Evolutionary conservation across 2,888 invertebrate species (phyloP), one percentile per base, ranked within the genome.

Genomic region (Thera britannica): DNA sequence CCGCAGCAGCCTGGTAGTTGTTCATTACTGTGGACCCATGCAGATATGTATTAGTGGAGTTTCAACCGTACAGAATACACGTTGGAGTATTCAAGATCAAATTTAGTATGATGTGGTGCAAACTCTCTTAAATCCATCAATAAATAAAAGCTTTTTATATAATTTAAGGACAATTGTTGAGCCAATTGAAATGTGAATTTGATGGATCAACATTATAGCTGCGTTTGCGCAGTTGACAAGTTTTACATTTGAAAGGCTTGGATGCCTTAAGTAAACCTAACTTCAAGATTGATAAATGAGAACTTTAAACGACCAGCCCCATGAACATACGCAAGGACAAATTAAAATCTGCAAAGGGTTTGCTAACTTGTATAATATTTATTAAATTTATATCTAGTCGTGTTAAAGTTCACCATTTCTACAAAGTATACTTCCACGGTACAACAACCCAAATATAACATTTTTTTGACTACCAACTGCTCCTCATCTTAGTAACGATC

Each of bases 1-100:
- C 96, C 74, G 96, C 96, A 76, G 97, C 97, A 67, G 97, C 97
- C 88, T 97, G 97, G 94, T 98, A 98, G 95, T 98, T 98, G 95
- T 98, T 98, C 97, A 98, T 98, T 94, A 98, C 98, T 98, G 97
- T 79, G 95, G 79, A 93, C 73, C 78, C 74, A 76, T 66, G 69
- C 23, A 34, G 9, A 1, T 49, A 12, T 5, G n/a, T 36, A 38
- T 65, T 41, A 58, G 57, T n/a, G 35, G 36, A 49, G 9, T 51
- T 48, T 35, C 35, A 0, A 46, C 9, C 8, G 2, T 9, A 34
- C 11, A 12, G 35, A 34, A 7, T 6, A 48, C 11, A 5, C 44
- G 46, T 11, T 12, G 35, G 4, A 12, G 11, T 58, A 11, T 36
- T 49, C 7, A 12, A 11, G 12, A 56, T 56, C 11, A 38, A 9